Conservation (phyloP, 2,113 vertebrate species). For the Anser brachyrhynchus region DNA sequence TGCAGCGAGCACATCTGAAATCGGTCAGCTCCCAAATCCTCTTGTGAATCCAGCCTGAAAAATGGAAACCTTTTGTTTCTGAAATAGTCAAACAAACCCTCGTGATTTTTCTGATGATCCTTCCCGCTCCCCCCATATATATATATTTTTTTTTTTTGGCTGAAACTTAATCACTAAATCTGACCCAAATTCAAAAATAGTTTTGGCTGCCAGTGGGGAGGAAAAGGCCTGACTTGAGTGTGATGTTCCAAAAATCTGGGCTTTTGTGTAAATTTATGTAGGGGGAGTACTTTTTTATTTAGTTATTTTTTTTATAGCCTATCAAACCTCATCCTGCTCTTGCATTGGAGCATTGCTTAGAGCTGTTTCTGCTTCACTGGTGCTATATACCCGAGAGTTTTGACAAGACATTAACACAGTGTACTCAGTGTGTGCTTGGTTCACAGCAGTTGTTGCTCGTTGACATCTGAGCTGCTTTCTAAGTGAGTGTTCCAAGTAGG, state of each 20-base stretch:
- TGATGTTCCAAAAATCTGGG: conserved; percentile 36
- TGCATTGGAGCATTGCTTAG: not conserved
- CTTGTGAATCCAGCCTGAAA: conserved; percentile 7
- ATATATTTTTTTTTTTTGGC: not conserved
- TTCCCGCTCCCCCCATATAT: not conserved
- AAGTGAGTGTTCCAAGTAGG: not conserved
- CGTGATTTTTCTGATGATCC: not conserved
- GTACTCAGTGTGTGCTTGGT: not conserved
- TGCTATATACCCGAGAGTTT: conserved; percentile 1
- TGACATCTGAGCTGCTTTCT: not conserved
- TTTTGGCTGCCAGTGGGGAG: conserved; percentile 17
- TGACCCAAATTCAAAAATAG: conserved; percentile 52
- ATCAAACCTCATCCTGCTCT: conserved; percentile 32
- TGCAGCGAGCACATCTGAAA: conserved; percentile 17
- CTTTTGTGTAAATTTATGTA: conserved; percentile 32
- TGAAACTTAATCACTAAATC: conserved; percentile 19
- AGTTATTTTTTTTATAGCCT: not conserved
- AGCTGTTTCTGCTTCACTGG: conserved; percentile 15
- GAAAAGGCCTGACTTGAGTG: not conserved
- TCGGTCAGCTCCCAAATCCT: conserved; percentile 18
- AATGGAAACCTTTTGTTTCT: conserved; percentile 53
- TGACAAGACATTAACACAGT: not conserved
- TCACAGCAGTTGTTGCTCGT: not conserved
- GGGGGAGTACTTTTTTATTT: not conserved
- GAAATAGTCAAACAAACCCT: not conserved